phyloP scores from a whole-genome alignment of 1,140 invertebrate genomes.

The Brachionus plicatilis region DNA sequence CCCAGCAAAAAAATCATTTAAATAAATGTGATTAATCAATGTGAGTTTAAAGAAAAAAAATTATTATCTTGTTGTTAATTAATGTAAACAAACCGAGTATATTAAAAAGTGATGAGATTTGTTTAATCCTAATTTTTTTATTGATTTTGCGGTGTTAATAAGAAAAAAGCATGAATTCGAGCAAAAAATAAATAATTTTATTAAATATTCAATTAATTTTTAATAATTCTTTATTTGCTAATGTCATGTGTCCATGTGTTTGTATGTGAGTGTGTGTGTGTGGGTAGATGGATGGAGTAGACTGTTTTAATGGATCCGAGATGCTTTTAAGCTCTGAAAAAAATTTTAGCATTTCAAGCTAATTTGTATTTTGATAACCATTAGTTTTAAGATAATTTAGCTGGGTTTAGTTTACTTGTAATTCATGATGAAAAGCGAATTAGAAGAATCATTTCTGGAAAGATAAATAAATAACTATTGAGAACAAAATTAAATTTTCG shows the following conservation, averaged over 20 bases:
- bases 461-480: constrained; percentile 24
- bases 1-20: no score
- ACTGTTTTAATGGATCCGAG: neutral
- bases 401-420: neutral
- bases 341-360: neutral
- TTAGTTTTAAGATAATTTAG: neutral
- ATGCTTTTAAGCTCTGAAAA: neutral
- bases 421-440: constrained; percentile 32
- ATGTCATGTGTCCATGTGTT: neutral
- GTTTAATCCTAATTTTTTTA: neutral
- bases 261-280: neutral
- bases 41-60: neutral
- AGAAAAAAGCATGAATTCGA: neutral
- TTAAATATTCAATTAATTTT: neutral
- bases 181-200: neutral
- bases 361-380: constrained; percentile 29
- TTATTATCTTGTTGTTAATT: neutral
- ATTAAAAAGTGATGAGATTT: neutral
- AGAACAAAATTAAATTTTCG: constrained; percentile 21
- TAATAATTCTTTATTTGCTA: neutral
- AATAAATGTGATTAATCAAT: neutral
- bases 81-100: neutral
- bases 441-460: constrained; percentile 24
- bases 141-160: neutral
- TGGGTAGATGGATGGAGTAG: neutral